Evolutionary conservation across 2,797 vertebrate genomes (phyloP).

Genomic region (Buphagus erythrorhynchus): DNA sequence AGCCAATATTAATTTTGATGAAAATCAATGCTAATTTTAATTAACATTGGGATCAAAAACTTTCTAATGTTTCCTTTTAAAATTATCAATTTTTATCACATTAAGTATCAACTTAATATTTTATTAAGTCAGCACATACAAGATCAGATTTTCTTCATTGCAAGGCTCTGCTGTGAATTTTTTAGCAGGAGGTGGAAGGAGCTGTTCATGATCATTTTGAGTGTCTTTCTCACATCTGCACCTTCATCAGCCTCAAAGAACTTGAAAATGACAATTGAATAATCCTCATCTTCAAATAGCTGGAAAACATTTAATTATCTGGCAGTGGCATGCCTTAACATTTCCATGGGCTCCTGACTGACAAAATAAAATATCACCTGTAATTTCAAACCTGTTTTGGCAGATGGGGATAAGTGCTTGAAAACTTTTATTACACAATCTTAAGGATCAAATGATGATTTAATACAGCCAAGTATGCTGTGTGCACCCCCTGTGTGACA

Average conservation of each 20-base stretch:
- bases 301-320: conserved; percentile 40
- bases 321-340: conserved; percentile 27
- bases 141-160: neutral
- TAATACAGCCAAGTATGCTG: conserved; percentile 46
- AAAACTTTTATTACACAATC: conserved; percentile 51
- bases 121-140: neutral
- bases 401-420: conserved; percentile 37
- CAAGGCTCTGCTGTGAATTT: neutral
- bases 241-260: conserved; percentile 53
- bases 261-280: conserved; percentile 61
- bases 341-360: conserved; percentile 48
- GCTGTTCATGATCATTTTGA: neutral
- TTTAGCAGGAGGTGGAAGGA: neutral
- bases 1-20: neutral
- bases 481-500: neutral
- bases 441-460: conserved; percentile 51
- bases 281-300: conserved; percentile 55
- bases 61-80: neutral
- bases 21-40: neutral
- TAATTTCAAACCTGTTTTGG: conserved; percentile 66
- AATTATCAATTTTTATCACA: neutral
- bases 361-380: conserved; percentile 68
- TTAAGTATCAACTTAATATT: neutral
- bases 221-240: conserved; percentile 35
- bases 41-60: neutral